Conservation (phyloP, 2,797 vertebrate genomes). For the Chaenodraco wilsoni region DNA sequence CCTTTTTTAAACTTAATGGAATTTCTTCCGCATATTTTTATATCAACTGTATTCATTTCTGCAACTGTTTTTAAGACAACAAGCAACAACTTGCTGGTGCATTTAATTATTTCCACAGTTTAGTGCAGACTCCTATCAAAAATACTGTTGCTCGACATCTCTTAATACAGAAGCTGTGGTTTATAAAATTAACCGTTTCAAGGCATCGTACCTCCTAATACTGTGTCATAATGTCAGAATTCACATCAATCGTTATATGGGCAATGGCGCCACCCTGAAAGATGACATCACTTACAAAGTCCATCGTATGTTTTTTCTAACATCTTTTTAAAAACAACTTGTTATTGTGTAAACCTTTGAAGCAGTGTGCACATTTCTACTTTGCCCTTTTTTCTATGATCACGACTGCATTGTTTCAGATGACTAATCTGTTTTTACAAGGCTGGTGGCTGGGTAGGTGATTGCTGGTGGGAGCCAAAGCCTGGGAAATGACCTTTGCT, state of each 20-base stretch:
- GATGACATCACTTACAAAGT: not conserved
- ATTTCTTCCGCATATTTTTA: not conserved
- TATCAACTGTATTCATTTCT: conserved; percentile 6
- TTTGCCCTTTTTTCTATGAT: not conserved
- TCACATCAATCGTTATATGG: not conserved
- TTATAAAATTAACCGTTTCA: conserved; percentile 15
- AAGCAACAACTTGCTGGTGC: conserved; percentile 19
- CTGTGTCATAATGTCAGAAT: not conserved
- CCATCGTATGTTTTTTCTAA: not conserved
- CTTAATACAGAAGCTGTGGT: conserved; percentile 12
- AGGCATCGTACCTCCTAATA: not conserved
- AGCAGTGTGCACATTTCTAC: not conserved
- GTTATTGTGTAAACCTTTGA: conserved; percentile 2
- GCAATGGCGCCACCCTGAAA: not conserved
- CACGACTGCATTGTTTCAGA: not conserved
- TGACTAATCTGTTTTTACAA: not conserved
- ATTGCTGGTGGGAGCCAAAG: conserved; percentile 5
- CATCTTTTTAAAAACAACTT: not conserved
- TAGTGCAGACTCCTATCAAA: not conserved
- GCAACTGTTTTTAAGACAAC: conserved; percentile 3
- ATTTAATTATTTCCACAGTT: conserved; percentile 4
- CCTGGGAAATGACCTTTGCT: conserved; percentile 25
- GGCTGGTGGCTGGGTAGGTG: not conserved
- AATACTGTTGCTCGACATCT: conserved; percentile 17
- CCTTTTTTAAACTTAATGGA: not conserved